These are phyloP conservation scores for Trematomus loennbergii DNA, from an alignment of 2,113 vertebrate species.

Conservation along the genomic window DNA sequence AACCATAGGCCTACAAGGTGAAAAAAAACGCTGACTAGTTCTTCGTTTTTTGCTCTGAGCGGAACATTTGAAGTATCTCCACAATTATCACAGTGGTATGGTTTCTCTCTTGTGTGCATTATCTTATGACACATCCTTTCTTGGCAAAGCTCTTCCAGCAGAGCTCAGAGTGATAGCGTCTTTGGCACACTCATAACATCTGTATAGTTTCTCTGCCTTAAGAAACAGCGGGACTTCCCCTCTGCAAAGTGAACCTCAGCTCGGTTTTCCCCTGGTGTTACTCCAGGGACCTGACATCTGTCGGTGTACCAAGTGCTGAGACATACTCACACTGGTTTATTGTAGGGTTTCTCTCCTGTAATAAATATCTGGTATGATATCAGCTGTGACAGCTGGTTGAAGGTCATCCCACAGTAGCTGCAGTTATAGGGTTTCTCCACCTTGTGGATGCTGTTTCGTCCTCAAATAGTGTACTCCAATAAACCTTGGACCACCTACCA, in stretches of 20 bases:
- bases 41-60: too few relatives aligned
- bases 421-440: conserved; percentile 3
- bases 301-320: neutral
- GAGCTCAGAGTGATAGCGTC: neutral
- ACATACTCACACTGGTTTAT: neutral
- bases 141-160: neutral
- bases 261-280: neutral
- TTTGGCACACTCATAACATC: neutral
- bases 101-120: conserved; percentile 8
- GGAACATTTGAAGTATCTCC: too few relatives aligned
- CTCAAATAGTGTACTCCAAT: neutral
- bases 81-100: neutral
- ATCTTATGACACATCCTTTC: neutral
- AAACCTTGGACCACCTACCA: neutral
- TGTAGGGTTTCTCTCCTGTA: neutral
- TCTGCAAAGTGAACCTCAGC: neutral
- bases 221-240: too few relatives aligned
- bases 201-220: neutral
- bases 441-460: neutral
- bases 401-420: neutral
- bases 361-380: neutral
- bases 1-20: too few relatives aligned
- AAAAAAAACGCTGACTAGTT: too few relatives aligned
- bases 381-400: neutral
- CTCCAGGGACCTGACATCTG: neutral